A percentile compares a stretch with the other conserved stretches of the same genome.
phyloP scores from a whole-genome alignment of 2,888 invertebrate species.

The Agrotis clavis region DNA sequence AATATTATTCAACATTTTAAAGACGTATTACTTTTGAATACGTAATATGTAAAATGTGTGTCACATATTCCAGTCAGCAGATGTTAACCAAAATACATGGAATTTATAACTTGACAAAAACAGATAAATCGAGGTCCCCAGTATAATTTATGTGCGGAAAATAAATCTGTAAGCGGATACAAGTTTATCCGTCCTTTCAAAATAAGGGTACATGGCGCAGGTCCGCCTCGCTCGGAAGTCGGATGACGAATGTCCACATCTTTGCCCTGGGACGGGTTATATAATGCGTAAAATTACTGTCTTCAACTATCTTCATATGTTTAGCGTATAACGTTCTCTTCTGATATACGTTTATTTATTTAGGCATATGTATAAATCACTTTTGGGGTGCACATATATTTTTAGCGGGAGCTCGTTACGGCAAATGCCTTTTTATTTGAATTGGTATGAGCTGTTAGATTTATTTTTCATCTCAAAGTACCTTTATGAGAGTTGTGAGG shows the following conservation, averaged over 20 bases:
- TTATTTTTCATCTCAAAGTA: slow-evolving; percentile 34
- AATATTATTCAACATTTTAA: slow-evolving; percentile 54
- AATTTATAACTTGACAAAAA: slow-evolving; percentile 68
- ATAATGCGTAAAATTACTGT: slow-evolving; percentile 89
- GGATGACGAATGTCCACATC: slow-evolving; percentile 86
- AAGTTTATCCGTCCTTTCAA: slow-evolving; percentile 84
- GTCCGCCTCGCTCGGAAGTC: slow-evolving; percentile 77
- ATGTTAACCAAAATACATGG: slow-evolving; percentile 64
- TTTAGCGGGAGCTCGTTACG: slow-evolving; percentile 45
- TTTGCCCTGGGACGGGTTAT: slow-evolving; percentile 84
- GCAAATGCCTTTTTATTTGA: slow-evolving; percentile 57
- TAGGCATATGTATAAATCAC: slow-evolving; percentile 67
- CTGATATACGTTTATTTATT: slow-evolving; percentile 72
- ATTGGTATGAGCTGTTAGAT: slow-evolving; percentile 30
- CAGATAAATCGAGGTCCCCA: slow-evolving; percentile 71
- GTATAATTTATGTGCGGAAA: slow-evolving; percentile 80
- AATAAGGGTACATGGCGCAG: slow-evolving; percentile 78
- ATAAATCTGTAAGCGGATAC: slow-evolving; percentile 85
- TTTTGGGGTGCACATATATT: slow-evolving; percentile 63
- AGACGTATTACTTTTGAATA: slow-evolving; percentile 57
- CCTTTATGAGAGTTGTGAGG: slow-evolving; percentile 23
- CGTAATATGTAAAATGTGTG: slow-evolving; percentile 41
- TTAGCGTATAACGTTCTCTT: slow-evolving; percentile 70
- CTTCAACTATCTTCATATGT: slow-evolving; percentile 84
- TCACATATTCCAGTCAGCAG: slow-evolving; percentile 54